A percentile compares a stretch with the other conserved stretches of the same genome.
phyloP scores from a whole-genome alignment of 2,797 vertebrate genomes.

The Peromyscus melanophrys region DNA sequence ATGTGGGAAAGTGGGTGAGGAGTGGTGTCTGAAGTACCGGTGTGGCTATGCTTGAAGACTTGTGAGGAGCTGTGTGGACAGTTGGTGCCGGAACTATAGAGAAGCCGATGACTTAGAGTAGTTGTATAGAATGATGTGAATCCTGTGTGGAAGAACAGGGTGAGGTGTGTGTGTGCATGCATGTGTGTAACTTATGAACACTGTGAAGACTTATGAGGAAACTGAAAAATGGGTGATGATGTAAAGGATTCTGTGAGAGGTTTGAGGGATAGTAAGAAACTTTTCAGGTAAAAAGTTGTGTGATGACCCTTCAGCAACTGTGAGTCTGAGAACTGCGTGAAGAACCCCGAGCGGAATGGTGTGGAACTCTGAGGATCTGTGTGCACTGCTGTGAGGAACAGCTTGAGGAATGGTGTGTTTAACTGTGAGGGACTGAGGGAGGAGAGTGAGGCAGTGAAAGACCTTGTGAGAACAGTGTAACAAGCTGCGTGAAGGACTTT shows the following conservation, averaged over 20 bases:
- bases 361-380: background rate
- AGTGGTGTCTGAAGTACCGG: background rate
- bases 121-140: background rate
- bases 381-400: background rate
- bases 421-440: rapidly evolving
- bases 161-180: background rate
- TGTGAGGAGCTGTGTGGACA: background rate
- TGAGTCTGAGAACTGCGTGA: background rate
- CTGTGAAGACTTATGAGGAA: background rate
- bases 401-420: background rate
- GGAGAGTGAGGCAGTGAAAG: rapidly evolving
- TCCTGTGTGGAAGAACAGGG: background rate
- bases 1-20: background rate
- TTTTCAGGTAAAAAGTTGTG: background rate
- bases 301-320: background rate
- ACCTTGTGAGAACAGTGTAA: rapidly evolving
- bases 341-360: background rate
- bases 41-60: background rate
- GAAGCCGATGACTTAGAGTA: background rate
- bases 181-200: background rate
- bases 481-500: background rate
- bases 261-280: background rate
- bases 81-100: background rate
- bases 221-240: background rate
- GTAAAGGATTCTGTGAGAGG: background rate